These are phyloP conservation scores for Polyodon spathula DNA, from an alignment of 2,113 vertebrate genomes.

Conservation along the genomic window DNA sequence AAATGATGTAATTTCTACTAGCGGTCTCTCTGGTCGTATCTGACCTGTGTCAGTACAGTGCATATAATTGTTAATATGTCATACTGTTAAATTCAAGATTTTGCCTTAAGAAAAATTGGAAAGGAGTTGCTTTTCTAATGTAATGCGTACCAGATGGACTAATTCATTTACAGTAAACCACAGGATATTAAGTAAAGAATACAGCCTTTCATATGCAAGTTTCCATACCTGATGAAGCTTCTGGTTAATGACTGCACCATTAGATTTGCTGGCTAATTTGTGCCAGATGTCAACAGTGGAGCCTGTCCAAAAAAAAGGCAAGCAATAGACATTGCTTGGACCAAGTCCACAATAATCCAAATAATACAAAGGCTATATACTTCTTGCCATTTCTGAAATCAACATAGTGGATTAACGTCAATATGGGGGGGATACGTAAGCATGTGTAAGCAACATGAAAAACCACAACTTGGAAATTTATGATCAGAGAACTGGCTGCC, in stretches of 20 bases:
- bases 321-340: slow-evolving; percentile 2
- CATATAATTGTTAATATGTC: slow-evolving; percentile 20
- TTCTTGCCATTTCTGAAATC: background rate
- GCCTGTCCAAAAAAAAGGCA: slow-evolving; percentile 10
- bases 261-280: slow-evolving; percentile 33
- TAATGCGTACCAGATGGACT: slow-evolving; percentile 69
- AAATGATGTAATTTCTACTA: slow-evolving; percentile 49
- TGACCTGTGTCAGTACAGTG: slow-evolving; percentile 28
- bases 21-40: slow-evolving; percentile 36
- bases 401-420: background rate
- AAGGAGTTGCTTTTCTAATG: slow-evolving; percentile 42
- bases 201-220: slow-evolving; percentile 47
- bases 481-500: background rate
- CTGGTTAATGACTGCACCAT: slow-evolving; percentile 37
- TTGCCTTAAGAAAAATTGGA: slow-evolving; percentile 34
- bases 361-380: background rate
- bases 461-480: background rate
- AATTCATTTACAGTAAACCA: slow-evolving; percentile 70
- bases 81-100: slow-evolving; percentile 37
- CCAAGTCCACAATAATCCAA: background rate
- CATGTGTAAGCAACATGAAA: background rate
- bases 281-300: slow-evolving; percentile 31
- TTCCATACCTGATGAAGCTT: slow-evolving; percentile 39
- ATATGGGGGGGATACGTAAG: background rate
- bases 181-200: slow-evolving; percentile 66